Percentiles rank a stretch among this genome's conserved stretches.
Evolutionary conservation across 2,797 vertebrate species (phyloP).

Genomic region (Phataginus tetradactyla): DNA sequence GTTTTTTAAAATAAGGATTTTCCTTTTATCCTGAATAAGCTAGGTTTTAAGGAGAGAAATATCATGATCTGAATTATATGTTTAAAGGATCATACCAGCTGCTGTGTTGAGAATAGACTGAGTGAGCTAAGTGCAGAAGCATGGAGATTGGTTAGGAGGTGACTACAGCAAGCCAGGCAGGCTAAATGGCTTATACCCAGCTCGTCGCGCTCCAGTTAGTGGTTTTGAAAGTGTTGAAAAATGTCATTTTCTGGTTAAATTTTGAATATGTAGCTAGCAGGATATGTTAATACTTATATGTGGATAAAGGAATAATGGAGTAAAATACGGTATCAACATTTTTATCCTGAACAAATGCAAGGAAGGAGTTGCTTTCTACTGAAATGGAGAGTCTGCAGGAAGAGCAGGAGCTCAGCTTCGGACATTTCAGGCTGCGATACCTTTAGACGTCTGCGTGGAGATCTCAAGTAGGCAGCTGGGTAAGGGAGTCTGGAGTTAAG

Average conservation of each 20-base stretch:
- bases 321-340: not conserved
- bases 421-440: not conserved
- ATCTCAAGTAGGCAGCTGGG: not conserved
- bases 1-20: not conserved
- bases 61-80: not conserved
- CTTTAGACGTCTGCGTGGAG: not conserved
- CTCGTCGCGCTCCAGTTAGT: not conserved
- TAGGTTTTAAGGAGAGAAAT: not conserved
- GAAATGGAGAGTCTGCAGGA: not conserved
- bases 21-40: not conserved
- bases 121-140: not conserved
- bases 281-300: not conserved
- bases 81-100: not conserved
- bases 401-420: not conserved
- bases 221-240: not conserved
- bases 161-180: not conserved
- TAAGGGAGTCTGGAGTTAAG: not conserved
- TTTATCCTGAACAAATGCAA: not conserved
- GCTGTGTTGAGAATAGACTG: not conserved
- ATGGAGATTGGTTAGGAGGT: not conserved
- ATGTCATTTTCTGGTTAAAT: not conserved
- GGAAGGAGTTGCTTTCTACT: not conserved
- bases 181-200: not conserved
- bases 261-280: not conserved
- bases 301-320: not conserved